Evolutionary conservation across 2,797 vertebrate species (phyloP).

Genomic region (Macropus fuliginosus): DNA sequence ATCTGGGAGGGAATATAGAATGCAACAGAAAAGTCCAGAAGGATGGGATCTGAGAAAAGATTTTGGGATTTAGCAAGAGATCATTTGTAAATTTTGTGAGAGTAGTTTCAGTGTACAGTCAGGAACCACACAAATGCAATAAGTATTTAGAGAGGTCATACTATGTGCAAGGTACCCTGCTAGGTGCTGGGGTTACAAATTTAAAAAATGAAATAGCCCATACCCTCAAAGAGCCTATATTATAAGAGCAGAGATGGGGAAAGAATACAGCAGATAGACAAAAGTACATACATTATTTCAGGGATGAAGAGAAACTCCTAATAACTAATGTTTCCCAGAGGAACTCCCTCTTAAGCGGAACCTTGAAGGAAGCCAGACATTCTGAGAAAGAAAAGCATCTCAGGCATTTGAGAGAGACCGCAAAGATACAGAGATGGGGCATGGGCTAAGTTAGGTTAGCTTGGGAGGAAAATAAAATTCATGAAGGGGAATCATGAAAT

Average conservation of each 20-base stretch:
- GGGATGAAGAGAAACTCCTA: neutral
- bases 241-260: neutral
- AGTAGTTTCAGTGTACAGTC: neutral
- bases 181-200: neutral
- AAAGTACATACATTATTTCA: neutral
- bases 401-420: neutral
- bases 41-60: neutral
- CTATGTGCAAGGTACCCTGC: neutral
- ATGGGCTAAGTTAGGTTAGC: neutral
- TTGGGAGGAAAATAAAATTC: neutral
- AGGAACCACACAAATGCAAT: neutral
- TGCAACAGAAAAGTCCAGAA: neutral
- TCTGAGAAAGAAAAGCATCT: neutral
- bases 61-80: neutral
- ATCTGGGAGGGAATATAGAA: neutral
- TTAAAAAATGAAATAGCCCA: neutral
- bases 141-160: neutral
- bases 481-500: neutral
- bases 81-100: neutral
- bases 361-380: neutral
- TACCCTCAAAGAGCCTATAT: neutral
- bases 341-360: neutral
- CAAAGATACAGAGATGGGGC: neutral
- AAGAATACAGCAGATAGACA: neutral
- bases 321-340: neutral